Base-by-base conservation (phyloP, 2,113 vertebrate genomes). In the Peucedramus taeniatus region DNA sequence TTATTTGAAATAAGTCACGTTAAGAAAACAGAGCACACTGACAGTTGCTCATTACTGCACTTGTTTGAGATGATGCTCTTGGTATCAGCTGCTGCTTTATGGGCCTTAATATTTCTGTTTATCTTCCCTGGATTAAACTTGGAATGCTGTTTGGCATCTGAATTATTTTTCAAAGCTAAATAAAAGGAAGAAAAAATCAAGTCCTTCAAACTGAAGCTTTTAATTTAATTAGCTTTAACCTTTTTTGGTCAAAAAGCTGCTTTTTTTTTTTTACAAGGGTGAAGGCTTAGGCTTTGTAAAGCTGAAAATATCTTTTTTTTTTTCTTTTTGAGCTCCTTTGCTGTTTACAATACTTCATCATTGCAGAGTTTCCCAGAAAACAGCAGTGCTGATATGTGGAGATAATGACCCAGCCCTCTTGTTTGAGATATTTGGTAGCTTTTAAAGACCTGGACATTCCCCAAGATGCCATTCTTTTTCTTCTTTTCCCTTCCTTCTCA, bases 121-220 rank as follows among this genome's bases (percentile, higher is more conserved):
- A 86, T 96, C 78, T 90, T 74, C 51, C 66, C 64, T 74, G 87
- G 84, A 91, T 96, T 96, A 91, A 83, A 76, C 28, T 69, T 90
- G 92, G 92, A 94, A 93, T 94, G 92, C 47, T 30, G 8, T 59
- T 92, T 86, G 85, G 80, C 83, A 86, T 95, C 42, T 47, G 33
- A 96, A 77, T 78, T 93, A 88, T 90, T 95, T 96, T 79, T 85
- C 85, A 84, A 68, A 96, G 78, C 56, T 86, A 92, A 96, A 95
- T 70, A 88, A 92, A 96, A 94, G 68, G 49, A 69, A n/a, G 28
- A 2, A 10, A 53, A 64, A 17, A 3, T 5, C 7, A 26, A 35
- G 13, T 47, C 60, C 24, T 54, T 93, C 24, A 61, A 84, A 22
- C 42, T 40, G 31, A 88, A 71, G 68, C 64, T 93, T 86, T 94